Evolutionary conservation across 2,888 invertebrate species (phyloP).

Genomic region (Serrognathus titanus): DNA sequence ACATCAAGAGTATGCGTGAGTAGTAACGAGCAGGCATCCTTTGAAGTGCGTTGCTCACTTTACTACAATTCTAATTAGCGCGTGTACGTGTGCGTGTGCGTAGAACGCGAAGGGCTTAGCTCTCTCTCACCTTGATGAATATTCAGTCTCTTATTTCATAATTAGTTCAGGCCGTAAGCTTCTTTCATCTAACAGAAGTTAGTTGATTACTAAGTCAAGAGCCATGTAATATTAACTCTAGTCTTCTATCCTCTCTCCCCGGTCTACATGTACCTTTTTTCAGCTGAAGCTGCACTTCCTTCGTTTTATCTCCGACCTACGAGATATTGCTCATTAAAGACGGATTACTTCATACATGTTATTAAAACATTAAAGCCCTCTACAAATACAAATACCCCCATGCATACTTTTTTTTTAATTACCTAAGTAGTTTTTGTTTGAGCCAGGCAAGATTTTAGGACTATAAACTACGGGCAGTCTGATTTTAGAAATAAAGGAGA

Average conservation of each 20-base stretch:
- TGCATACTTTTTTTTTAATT: no score
- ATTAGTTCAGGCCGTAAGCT: conserved; percentile 2
- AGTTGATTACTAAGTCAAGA: conserved; percentile 8
- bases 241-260: not conserved
- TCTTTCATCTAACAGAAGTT: conserved; percentile 3
- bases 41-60: conserved; percentile 36
- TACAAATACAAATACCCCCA: not conserved
- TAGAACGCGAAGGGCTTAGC: conserved; percentile 9
- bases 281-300: not conserved
- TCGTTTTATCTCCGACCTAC: not conserved
- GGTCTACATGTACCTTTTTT: not conserved
- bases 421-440: no score
- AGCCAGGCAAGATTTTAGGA: no score
- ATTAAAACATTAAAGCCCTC: not conserved
- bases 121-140: conserved; percentile 1
- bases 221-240: conserved; percentile 13
- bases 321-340: conserved; percentile 1
- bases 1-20: conserved; percentile 32
- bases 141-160: conserved; percentile 3
- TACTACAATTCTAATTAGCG: conserved; percentile 34
- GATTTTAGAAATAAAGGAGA: no score
- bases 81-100: conserved; percentile 18
- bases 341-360: not conserved
- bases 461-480: no score
- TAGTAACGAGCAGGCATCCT: conserved; percentile 17